Percentiles rank a stretch among this genome's conserved stretches.
Conservation (phyloP, 2,888 invertebrate species). For the Eumacrocentrus americanus region DNA sequence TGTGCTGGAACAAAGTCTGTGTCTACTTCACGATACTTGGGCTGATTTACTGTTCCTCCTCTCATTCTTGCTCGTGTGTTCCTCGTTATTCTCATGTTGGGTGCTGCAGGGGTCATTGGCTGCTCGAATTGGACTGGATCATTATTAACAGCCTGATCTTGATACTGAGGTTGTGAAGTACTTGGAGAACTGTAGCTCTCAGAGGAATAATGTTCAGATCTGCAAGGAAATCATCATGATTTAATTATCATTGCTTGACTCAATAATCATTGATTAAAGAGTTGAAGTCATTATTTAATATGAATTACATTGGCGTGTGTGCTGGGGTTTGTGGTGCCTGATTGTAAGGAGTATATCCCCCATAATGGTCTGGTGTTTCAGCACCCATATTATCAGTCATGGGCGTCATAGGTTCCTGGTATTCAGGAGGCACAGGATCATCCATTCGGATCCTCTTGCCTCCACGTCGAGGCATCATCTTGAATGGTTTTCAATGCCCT, state of each 20-base stretch:
- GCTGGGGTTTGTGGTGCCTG: slow-evolving; percentile 59
- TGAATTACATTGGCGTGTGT: slow-evolving; percentile 53
- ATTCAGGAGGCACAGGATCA: slow-evolving; percentile 84
- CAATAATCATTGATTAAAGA: no score
- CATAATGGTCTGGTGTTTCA: slow-evolving; percentile 60
- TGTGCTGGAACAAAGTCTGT: slow-evolving; percentile 50
- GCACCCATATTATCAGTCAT: slow-evolving; percentile 64
- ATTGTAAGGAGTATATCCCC: slow-evolving; percentile 59
- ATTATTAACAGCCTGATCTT: slow-evolving; percentile 40
- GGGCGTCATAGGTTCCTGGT: slow-evolving; percentile 74
- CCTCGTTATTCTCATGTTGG: slow-evolving; percentile 61
- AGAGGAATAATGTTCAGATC: slow-evolving; percentile 55
- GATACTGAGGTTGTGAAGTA: slow-evolving; percentile 48
- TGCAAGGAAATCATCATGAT: slow-evolving; percentile 27
- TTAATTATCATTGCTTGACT: not conserved
- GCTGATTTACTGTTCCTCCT: slow-evolving; percentile 55
- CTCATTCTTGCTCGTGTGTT: slow-evolving; percentile 59
- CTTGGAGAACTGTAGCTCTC: slow-evolving; percentile 56
- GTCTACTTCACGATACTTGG: slow-evolving; percentile 58
- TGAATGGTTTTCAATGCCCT: not conserved
- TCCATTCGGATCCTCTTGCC: slow-evolving; percentile 93
- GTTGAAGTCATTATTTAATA: no score
- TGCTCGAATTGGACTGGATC: slow-evolving; percentile 57
- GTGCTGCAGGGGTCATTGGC: slow-evolving; percentile 58
- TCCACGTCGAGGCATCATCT: slow-evolving; percentile 79